A percentile compares a stretch with the other conserved stretches of the same genome.
Evolutionary conservation across 2,113 vertebrate species (phyloP).

Genomic region (Camelus bactrianus): DNA sequence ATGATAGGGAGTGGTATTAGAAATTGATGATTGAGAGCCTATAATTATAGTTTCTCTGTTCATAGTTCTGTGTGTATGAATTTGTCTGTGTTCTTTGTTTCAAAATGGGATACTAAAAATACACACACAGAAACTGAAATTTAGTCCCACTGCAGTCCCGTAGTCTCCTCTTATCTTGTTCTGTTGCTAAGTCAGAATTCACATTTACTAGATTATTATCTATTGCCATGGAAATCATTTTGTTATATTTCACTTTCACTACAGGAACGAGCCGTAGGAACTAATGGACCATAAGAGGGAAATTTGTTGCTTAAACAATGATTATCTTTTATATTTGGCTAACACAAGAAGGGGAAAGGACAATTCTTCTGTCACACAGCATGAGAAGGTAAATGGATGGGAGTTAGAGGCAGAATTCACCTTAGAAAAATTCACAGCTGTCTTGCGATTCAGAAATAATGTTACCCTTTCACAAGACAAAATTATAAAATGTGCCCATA

Average conservation of each 20-base stretch:
- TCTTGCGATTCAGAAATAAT: conserved; percentile 17
- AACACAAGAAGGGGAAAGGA: conserved; percentile 57
- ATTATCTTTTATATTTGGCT: conserved; percentile 70
- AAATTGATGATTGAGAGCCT: not conserved
- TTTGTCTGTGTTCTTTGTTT: conserved; percentile 55
- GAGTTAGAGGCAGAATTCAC: conserved; percentile 11
- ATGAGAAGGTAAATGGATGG: conserved; percentile 51
- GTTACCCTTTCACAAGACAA: not conserved
- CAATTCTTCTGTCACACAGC: conserved; percentile 38
- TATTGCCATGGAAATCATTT: conserved; percentile 78
- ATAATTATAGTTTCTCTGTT: not conserved
- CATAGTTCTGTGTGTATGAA: not conserved
- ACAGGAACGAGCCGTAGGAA: conserved; percentile 62
- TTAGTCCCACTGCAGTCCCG: not conserved
- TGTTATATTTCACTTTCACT: conserved; percentile 77
- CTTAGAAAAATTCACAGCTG: not conserved
- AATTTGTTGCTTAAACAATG: conserved; percentile 80
- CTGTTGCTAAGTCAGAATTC: conserved; percentile 61
- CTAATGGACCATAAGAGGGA: conserved; percentile 78
- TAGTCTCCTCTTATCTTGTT: conserved; percentile 56
- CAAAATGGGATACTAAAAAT: conserved; percentile 31
- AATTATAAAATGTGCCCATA: not conserved
- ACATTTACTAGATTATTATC: conserved; percentile 71
- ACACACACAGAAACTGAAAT: conserved; percentile 41
- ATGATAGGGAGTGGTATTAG: not conserved